A percentile compares a stretch with the other conserved stretches of the same genome.
Evolutionary conservation across 2,113 vertebrate genomes (phyloP).

Genomic region (Lagopus muta): DNA sequence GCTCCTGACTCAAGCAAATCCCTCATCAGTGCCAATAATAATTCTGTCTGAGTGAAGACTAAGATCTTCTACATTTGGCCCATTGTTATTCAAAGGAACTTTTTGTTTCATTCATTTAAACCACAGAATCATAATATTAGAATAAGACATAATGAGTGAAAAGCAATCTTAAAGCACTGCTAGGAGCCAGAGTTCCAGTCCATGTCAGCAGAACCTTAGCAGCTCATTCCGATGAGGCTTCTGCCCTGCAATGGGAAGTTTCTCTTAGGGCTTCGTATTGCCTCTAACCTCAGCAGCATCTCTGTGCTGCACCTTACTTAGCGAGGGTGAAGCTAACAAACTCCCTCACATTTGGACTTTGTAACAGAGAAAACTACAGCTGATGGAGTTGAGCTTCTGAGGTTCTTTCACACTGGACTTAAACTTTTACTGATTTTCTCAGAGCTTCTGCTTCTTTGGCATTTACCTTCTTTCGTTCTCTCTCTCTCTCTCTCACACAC

Average conservation of each 20-base stretch:
- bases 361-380: not conserved
- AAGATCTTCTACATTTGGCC: slow-evolving; percentile 50
- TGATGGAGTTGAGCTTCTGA: not conserved
- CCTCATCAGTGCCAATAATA: slow-evolving; percentile 46
- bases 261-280: not conserved
- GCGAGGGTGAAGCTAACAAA: not conserved
- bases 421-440: slow-evolving; percentile 55
- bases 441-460: not conserved
- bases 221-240: not conserved
- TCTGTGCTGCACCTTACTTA: not conserved
- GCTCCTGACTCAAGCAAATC: slow-evolving; percentile 61
- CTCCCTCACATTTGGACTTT: not conserved
- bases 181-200: not conserved
- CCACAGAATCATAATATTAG: not conserved
- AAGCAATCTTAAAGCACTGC: not conserved
- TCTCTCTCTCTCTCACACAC: not conserved
- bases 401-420: slow-evolving; percentile 50
- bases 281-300: not conserved
- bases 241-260: not conserved
- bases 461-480: not conserved
- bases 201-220: not conserved
- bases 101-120: slow-evolving; percentile 52
- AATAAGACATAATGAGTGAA: not conserved
- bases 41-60: slow-evolving; percentile 50
- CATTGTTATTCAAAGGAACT: slow-evolving; percentile 26